Base-by-base conservation (phyloP, 2,888 invertebrate genomes). In the Strigamia crassipes region DNA sequence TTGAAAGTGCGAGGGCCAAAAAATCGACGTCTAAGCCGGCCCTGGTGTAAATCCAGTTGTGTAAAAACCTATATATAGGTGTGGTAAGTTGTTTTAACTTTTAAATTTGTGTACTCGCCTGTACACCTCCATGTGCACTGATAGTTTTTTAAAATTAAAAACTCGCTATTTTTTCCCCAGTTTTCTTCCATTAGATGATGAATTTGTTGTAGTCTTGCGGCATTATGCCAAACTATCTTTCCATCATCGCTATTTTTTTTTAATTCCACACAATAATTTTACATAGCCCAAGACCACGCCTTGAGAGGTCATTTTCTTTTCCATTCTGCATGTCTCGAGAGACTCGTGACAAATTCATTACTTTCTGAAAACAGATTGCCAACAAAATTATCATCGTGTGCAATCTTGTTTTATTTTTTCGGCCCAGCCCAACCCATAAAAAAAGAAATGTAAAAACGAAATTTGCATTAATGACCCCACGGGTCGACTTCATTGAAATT, bases 151-250 rank as follows among this genome's bases (percentile, higher is more conserved):
- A 34, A 34, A 34, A 34, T 34, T 34, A 34, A 34, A 34, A 34
- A 34, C 34, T 34, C 34, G 3, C 34, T 6, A n/a, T 6, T 6
- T 6, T 6, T 6, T 6, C 34, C 34, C 34, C 34, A 34, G 34
- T 34, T 34, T 34, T 34, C 34, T 34, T 34, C 18, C 51, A 51
- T 51, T 51, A 51, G 51, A 51, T 51, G 51, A 51, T 51, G 51
- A 51, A 51, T 51, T 51, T 51, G 51, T 51, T 51, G 51, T n/a
- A 51, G 51, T n/a, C 51, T 51, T 51, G 51, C 51, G 51, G 51
- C 51, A 51, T 51, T 51, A 51, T 51, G 51, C 51, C 51, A 51
- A 51, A 51, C 51, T 51, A 51, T 51, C 51, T 51, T 51, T 51
- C 51, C 51, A 51, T 51, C 51, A 51, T 51, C 51, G 18, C 51